These are phyloP conservation scores for Sicus ferrugineus DNA, from an alignment of 2,888 invertebrate genomes.

Conservation along the genomic window DNA sequence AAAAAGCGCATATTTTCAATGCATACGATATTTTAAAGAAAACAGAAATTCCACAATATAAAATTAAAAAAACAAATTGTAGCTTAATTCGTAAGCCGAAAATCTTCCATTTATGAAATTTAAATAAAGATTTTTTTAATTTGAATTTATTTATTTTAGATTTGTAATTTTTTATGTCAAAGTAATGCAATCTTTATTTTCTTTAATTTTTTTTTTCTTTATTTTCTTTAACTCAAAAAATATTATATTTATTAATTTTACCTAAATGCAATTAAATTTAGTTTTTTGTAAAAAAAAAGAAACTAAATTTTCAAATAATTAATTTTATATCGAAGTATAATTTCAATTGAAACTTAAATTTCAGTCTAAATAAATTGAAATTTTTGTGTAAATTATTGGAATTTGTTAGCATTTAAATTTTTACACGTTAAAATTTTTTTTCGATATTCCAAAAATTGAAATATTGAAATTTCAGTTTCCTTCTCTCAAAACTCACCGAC, in stretches of 20 bases:
- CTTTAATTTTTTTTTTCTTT: neutral
- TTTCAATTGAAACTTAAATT: no score
- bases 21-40: no score
- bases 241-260: neutral
- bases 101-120: no score
- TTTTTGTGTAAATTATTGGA: no score
- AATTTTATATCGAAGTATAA: neutral
- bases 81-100: no score
- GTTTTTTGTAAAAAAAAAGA: neutral
- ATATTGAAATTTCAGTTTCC: neutral
- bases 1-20: no score
- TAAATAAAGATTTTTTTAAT: no score
- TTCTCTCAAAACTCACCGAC: slow-evolving; percentile 49
- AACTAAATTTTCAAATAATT: neutral
- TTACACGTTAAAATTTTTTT: neutral
- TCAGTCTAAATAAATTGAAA: no score
- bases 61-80: no score
- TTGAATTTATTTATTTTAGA: neutral
- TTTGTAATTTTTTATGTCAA: neutral
- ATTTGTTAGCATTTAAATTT: neutral
- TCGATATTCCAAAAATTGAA: no score
- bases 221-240: no score
- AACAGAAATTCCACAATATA: no score
- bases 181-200: neutral
- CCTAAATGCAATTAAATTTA: neutral